These are phyloP conservation scores for Chrysodeixis includens DNA, from an alignment of 2,888 invertebrate species.

Conservation along the genomic window DNA sequence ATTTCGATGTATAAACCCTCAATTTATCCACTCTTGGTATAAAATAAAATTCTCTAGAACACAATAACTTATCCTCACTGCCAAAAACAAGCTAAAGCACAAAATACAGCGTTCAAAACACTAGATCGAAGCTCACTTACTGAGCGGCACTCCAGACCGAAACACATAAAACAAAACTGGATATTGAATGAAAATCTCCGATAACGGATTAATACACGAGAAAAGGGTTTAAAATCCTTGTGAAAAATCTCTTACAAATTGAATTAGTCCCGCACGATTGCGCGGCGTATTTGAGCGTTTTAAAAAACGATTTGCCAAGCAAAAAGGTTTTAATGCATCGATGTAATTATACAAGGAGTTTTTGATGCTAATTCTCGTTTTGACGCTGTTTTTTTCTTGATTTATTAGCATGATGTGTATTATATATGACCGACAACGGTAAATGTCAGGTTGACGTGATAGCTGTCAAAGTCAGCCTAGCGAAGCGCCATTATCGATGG, in stretches of 20 bases:
- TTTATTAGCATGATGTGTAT: too few relatives aligned
- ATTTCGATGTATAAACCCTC: too few relatives aligned
- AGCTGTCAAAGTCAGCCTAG: slow-evolving; percentile 4
- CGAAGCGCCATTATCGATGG: slow-evolving; percentile 1
- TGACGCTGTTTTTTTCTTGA: neutral
- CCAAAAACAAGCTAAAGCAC: neutral
- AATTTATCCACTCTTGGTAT: too few relatives aligned
- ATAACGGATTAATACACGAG: slow-evolving; percentile 7
- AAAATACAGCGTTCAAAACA: neutral
- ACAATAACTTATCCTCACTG: neutral
- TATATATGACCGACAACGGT: neutral
- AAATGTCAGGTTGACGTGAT: slow-evolving; percentile 2
- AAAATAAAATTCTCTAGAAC: neutral
- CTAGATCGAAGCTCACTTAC: neutral
- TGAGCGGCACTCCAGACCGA: neutral
- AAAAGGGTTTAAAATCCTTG: slow-evolving; percentile 16
- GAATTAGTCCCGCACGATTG: slow-evolving; percentile 22
- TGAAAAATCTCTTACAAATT: slow-evolving; percentile 32
- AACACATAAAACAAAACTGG: neutral
- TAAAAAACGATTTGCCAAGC: slow-evolving; percentile 12
- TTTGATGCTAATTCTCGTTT: neutral
- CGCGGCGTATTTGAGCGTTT: slow-evolving; percentile 1
- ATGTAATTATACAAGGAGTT: slow-evolving; percentile 3
- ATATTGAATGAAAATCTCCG: slow-evolving; percentile 5
- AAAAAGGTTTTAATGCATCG: neutral